Base-by-base conservation (phyloP, 2,113 vertebrate species). In the Guaruba guarouba region DNA sequence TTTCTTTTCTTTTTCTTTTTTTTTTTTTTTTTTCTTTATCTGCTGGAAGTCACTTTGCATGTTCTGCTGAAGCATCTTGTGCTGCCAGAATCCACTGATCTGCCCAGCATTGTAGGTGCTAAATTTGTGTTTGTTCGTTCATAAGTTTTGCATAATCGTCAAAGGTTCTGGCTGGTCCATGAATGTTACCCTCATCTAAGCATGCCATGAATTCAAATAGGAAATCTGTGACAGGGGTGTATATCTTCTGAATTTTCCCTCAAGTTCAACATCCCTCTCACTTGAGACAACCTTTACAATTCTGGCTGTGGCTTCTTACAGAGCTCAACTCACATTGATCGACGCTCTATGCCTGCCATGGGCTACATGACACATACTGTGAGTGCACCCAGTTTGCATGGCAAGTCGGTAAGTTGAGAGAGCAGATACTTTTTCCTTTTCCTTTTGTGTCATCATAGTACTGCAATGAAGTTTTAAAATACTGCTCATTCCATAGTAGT, bases 351-450 rank as follows among this genome's bases (percentile, higher is more conserved):
- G 98, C 99, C 99, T 82, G 94, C 98, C 71, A 98, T 99, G 99
- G 99, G 99, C 90, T 99, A 99, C 97, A 99, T 99, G 99, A 99
- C 99, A 5, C 99, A 99, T 95, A 99, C 99, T 2, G 99, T 99
- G 97, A 99, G 99, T 12, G 99, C 99, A 29, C 99, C 99, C 84
- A 99, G 99, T 97, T 95, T 99, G 93, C 99, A 99, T 12, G 99
- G 99, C 48, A 99, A 99, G 98, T 99, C 99, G 98, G 99, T 99
- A 98, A 95, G 98, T 95, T 88, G 64, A 52, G 49, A 55, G 74
- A 80, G 5, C 59, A 1, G 24, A 82, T 69, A n/a, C 67, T 83
- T 55, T 11, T 39, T 48, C 61, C 71, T 86, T 55, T 13, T 37
- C 39, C 48, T 92, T 27, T 22, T 18, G 9, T 81, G 61, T 37